phyloP scores from a whole-genome alignment of 2,113 vertebrate species.

The Piprites chloris region DNA sequence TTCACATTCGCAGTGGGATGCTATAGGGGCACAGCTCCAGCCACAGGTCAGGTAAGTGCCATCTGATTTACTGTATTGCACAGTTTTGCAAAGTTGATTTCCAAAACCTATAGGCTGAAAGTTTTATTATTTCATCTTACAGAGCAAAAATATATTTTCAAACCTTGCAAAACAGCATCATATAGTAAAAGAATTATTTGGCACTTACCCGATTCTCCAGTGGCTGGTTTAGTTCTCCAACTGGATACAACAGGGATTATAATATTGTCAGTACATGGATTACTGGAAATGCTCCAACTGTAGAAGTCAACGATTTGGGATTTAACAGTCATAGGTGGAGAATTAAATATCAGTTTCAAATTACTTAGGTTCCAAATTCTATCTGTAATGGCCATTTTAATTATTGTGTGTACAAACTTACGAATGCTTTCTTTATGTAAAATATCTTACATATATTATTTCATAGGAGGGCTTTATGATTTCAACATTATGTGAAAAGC shows the following conservation, averaged over 20 bases:
- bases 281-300: not conserved
- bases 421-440: not conserved
- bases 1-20: slow-evolving; percentile 30
- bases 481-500: not conserved
- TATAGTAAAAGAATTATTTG: slow-evolving; percentile 60
- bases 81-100: slow-evolving; percentile 64
- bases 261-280: not conserved
- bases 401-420: not conserved
- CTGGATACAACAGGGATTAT: not conserved
- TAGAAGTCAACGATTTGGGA: not conserved
- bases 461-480: not conserved
- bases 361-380: not conserved
- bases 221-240: slow-evolving; percentile 8
- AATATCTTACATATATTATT: not conserved
- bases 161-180: slow-evolving; percentile 69
- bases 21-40: slow-evolving; percentile 43
- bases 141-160: slow-evolving; percentile 5
- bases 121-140: not conserved
- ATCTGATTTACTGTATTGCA: slow-evolving; percentile 61
- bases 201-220: slow-evolving; percentile 45
- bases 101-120: not conserved
- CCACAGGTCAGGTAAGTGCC: slow-evolving; percentile 61
- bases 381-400: not conserved
- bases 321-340: not conserved
- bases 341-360: not conserved